These are phyloP conservation scores for Gouania willdenowi DNA, from an alignment of 2,797 vertebrate genomes.

Conservation along the genomic window DNA sequence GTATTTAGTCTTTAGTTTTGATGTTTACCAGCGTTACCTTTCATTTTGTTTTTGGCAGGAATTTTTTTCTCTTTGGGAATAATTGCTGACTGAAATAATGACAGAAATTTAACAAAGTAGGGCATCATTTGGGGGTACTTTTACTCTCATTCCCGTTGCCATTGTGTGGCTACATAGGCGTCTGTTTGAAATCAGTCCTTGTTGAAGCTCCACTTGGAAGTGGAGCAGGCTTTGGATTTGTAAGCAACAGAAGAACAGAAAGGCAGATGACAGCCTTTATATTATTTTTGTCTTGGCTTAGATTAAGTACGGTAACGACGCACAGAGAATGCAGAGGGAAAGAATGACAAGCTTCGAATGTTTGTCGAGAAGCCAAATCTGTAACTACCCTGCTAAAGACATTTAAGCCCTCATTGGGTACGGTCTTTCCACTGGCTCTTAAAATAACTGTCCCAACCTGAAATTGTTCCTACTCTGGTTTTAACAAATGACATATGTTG, in stretches of 20 bases:
- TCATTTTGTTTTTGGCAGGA: constrained; percentile 49
- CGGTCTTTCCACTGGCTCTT: too few species aligned
- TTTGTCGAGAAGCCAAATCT: not conserved
- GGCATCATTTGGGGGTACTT: constrained; percentile 35
- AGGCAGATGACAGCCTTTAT: not conserved
- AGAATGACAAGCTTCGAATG: not conserved
- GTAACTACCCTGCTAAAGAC: too few species aligned
- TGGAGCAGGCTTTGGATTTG: constrained; percentile 10
- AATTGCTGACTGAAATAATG: constrained; percentile 51
- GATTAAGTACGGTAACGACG: not conserved
- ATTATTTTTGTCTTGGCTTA: not conserved
- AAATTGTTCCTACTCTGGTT: too few species aligned
- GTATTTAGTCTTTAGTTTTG: constrained; percentile 33
- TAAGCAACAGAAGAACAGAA: constrained; percentile 18
- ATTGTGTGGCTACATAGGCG: constrained; percentile 7
- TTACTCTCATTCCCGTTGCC: constrained; percentile 10
- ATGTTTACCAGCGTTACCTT: constrained; percentile 53
- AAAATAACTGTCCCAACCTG: too few species aligned
- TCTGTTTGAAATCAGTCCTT: constrained; percentile 18
- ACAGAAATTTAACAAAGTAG: constrained; percentile 47
- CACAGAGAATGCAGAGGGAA: not conserved
- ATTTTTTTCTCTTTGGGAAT: constrained; percentile 59
- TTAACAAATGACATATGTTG: too few species aligned
- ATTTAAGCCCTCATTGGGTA: too few species aligned
- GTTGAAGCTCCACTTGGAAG: constrained; percentile 29